These are phyloP conservation scores for Dendrolimus kikuchii DNA, from an alignment of 1,140 invertebrate genomes.

Conservation along the genomic window DNA sequence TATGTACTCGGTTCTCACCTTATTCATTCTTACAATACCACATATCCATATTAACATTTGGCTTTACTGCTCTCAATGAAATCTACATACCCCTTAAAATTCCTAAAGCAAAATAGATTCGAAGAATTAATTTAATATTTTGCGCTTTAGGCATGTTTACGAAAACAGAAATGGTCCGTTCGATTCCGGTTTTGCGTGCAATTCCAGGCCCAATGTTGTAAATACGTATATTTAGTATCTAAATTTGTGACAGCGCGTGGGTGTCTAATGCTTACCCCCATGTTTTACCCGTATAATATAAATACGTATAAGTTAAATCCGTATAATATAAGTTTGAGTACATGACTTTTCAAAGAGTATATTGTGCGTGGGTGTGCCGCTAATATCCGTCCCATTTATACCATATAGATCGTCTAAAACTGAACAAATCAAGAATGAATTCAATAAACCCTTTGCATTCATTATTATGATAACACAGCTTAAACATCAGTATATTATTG, in stretches of 20 bases:
- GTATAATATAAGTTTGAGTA: slow-evolving; percentile 8
- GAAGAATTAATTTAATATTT: no score
- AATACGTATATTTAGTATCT: slow-evolving; percentile 2
- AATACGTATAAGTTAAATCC: slow-evolving; percentile 18
- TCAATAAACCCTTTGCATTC: slow-evolving; percentile 21
- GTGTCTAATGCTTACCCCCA: slow-evolving; percentile 5
- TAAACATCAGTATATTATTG: no score
- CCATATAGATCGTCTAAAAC: slow-evolving; percentile 21
- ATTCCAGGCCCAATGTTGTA: background rate
- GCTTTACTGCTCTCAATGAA: no score
- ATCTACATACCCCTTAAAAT: no score
- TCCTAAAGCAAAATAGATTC: no score
- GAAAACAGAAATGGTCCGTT: slow-evolving; percentile 5
- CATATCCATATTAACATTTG: no score
- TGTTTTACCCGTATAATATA: slow-evolving; percentile 24
- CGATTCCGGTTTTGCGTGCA: no score
- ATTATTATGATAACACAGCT: slow-evolving; percentile 15
- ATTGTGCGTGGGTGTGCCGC: slow-evolving; percentile 35
- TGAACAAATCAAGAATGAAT: slow-evolving; percentile 24
- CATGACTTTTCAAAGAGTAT: slow-evolving; percentile 33
- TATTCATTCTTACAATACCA: no score
- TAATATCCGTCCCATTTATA: slow-evolving; percentile 44
- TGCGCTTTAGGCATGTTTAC: background rate
- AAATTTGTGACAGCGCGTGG: slow-evolving; percentile 14
- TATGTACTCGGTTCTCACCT: no score